phyloP scores from a whole-genome alignment of 2,888 invertebrate genomes.

The Zygogramma bicolorata region DNA sequence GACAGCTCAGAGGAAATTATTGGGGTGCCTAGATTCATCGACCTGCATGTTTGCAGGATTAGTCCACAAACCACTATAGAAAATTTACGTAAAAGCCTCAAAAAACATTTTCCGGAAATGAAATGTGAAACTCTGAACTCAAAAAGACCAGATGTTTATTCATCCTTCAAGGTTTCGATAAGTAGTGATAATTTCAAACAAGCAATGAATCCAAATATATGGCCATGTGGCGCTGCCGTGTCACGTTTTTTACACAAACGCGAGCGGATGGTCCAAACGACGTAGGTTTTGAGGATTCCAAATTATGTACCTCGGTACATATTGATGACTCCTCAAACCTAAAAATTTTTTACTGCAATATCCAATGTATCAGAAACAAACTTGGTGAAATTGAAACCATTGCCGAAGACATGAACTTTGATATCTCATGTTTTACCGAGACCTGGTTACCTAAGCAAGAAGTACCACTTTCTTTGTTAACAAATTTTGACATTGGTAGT shows the following conservation, averaged over 20 bases:
- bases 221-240: constrained; percentile 1
- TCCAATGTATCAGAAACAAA: constrained; percentile 1
- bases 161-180: constrained; percentile 6
- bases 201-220: constrained; percentile 11
- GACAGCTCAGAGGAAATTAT: background rate
- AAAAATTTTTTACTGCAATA: background rate
- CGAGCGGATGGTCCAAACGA: background rate
- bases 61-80: constrained; percentile 1
- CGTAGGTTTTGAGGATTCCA: background rate
- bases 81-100: background rate
- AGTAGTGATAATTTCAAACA: constrained; percentile 3
- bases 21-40: constrained; percentile 7
- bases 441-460: constrained; percentile 13
- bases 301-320: background rate
- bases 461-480: background rate
- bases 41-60: constrained; percentile 11
- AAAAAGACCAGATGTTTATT: constrained; percentile 6
- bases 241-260: constrained; percentile 3
- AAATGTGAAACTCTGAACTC: constrained; percentile 2
- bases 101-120: background rate
- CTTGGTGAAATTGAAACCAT: constrained; percentile 7
- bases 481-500: background rate
- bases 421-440: constrained; percentile 1
- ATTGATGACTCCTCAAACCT: background rate
- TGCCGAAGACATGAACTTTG: background rate